Evolutionary conservation across 1,140 invertebrate species (phyloP).

Genomic region (Leptinotarsa lineolata): DNA sequence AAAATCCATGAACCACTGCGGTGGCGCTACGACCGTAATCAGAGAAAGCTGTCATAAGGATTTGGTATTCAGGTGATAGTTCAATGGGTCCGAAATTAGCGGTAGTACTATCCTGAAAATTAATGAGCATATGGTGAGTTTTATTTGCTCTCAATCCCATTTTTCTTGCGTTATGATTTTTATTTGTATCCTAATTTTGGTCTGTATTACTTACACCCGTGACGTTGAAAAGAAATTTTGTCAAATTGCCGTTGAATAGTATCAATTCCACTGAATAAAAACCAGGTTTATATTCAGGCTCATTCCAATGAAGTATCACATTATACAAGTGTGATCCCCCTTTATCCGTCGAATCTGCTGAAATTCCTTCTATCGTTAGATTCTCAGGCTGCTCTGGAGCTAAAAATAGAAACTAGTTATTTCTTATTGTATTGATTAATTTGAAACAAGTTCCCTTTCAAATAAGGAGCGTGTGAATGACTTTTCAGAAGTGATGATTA

Average conservation of each 20-base stretch:
- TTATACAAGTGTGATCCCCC: conserved; percentile 32
- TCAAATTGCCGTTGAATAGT: conserved; percentile 22
- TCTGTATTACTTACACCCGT: conserved; percentile 49
- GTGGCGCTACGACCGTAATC: conserved; percentile 45
- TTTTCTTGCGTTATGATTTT: background rate
- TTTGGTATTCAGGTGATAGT: conserved; percentile 43
- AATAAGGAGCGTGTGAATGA: too few relatives aligned
- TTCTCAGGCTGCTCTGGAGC: conserved; percentile 50
- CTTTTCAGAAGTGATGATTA: too few relatives aligned
- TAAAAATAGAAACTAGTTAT: conserved; percentile 30
- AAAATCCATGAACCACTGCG: conserved; percentile 24
- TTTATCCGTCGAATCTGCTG: conserved; percentile 24
- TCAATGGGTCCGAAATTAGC: conserved; percentile 42
- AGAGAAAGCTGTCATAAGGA: conserved; percentile 52
- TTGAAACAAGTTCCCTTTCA: too few relatives aligned
- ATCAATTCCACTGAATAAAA: conserved; percentile 53
- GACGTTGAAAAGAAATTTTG: conserved; percentile 29
- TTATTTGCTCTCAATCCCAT: background rate
- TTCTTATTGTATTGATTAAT: too few relatives aligned
- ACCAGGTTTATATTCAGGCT: conserved; percentile 52
- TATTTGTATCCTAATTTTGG: background rate
- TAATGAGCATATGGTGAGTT: too few relatives aligned
- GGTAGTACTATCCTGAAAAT: conserved; percentile 47
- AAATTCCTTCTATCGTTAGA: conserved; percentile 42
- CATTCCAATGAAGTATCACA: conserved; percentile 51